These are phyloP conservation scores for Megalops cyprinoides DNA, from an alignment of 2,797 vertebrate species.

Conservation along the genomic window DNA sequence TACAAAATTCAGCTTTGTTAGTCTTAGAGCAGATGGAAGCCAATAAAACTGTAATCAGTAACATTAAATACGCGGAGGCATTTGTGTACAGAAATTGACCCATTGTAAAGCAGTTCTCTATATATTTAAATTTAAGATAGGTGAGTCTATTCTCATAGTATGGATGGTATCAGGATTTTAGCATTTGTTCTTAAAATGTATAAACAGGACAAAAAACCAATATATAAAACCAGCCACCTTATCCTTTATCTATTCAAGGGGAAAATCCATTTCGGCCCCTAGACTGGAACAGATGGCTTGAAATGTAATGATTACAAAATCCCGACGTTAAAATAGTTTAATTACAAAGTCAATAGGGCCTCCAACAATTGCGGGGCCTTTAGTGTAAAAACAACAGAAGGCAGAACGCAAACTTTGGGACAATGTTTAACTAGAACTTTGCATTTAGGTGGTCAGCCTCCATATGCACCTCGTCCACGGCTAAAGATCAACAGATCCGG, in stretches of 20 bases:
- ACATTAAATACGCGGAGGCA: slow-evolving; percentile 39
- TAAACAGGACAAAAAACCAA: slow-evolving; percentile 42
- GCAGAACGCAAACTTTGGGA: slow-evolving; percentile 90
- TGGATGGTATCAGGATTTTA: slow-evolving; percentile 36
- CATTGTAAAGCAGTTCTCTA: slow-evolving; percentile 28
- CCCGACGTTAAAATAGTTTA: slow-evolving; percentile 98
- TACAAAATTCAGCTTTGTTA: slow-evolving; percentile 50
- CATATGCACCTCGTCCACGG: slow-evolving; percentile 69
- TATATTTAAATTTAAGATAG: slow-evolving; percentile 44
- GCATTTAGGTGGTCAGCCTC: slow-evolving; percentile 79
- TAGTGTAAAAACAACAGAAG: slow-evolving; percentile 99
- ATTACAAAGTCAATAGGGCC: slow-evolving; percentile 99
- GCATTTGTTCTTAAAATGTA: slow-evolving; percentile 43
- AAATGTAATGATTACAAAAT: slow-evolving; percentile 98
- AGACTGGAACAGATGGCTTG: slow-evolving; percentile 92
- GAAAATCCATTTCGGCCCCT: slow-evolving; percentile 74
- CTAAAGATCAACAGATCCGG: slow-evolving; percentile 68
- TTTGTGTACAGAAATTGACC: slow-evolving; percentile 50
- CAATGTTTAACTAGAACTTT: slow-evolving; percentile 99
- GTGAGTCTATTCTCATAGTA: slow-evolving; percentile 22
- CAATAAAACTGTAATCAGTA: slow-evolving; percentile 61
- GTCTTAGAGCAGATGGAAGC: slow-evolving; percentile 60
- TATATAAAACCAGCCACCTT: slow-evolving; percentile 48
- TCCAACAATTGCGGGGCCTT: slow-evolving; percentile 88
- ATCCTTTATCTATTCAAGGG: slow-evolving; percentile 69